Evolutionary conservation across 64 coral and sea anemone genomes (phyloP).

Genomic region (Actinia equina): DNA sequence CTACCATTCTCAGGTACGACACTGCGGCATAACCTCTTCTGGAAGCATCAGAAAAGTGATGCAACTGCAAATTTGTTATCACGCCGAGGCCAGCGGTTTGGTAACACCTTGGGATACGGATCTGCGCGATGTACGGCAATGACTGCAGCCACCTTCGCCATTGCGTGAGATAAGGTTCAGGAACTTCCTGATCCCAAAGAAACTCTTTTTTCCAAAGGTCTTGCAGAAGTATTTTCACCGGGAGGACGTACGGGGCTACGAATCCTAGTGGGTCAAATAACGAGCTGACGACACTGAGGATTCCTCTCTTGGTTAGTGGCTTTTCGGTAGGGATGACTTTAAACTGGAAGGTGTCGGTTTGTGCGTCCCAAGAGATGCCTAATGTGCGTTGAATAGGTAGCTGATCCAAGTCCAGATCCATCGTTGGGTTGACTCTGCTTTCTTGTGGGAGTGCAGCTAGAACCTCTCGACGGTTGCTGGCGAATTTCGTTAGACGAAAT

Average conservation of each 20-base stretch:
- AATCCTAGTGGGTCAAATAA: constrained; percentile 58
- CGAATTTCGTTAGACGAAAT: constrained; percentile 30
- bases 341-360: constrained; percentile 27
- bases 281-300: constrained; percentile 6
- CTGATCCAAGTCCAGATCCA: constrained; percentile 36
- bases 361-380: constrained; percentile 37
- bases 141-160: constrained; percentile 25
- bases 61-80: not conserved
- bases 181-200: constrained; percentile 40
- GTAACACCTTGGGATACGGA: constrained; percentile 35
- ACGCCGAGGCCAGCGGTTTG: not conserved
- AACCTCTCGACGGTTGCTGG: constrained; percentile 32
- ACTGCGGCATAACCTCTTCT: constrained; percentile 5
- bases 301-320: not conserved
- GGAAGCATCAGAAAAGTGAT: constrained; percentile 56
- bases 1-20: constrained; percentile 27
- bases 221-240: constrained; percentile 45
- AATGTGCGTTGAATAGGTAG: constrained; percentile 30
- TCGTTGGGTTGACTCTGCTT: not conserved
- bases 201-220: constrained; percentile 28
- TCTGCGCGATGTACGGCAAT: not conserved
- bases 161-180: constrained; percentile 1
- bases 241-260: constrained; percentile 27
- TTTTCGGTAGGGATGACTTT: not conserved
- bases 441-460: not conserved